Evolutionary conservation across 1,140 invertebrate species (phyloP), one percentile per base, ranked within the genome.

Genomic region (Saccostrea echinata): DNA sequence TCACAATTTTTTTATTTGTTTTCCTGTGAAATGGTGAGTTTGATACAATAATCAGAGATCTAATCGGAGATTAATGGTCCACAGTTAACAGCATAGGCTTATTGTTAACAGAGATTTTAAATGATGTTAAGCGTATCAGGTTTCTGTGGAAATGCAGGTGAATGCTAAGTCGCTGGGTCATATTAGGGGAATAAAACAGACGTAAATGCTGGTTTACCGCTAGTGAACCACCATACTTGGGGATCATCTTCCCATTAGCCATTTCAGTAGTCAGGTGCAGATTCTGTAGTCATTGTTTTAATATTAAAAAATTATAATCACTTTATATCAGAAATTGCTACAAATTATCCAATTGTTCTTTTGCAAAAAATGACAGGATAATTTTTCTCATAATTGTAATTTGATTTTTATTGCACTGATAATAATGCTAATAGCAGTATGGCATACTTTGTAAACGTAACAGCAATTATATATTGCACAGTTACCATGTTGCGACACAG

Each of bases 1-100:
- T 51, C 81, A 51, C 35, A 53, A 83, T 83, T 53, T 83, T 53
- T 82, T 33, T 35, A 16, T 82, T 82, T 82, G 35, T 83, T 51
- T n/a, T 51, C 27, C 43, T 52, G 52, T 83, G 81, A 83, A 76
- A 76, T 52, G 35, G 43, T 16, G 35, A 52, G 81, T 83, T 83
- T 83, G 52, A 52, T 52, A 51, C 52, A 51, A 51, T 80, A 83
- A 83, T 83, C 33, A 3, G 18, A 83, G 81, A 51, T 53, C 43
- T 83, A 83, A 83, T 83, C 81, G 35, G 81, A 51, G 24, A 83
- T 83, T 53, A 83, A 53, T 83, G 81, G 35, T 21, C n/a, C 35
- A 83, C 35, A 51, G 35, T 83, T 53, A 83, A 21, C 21, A 33
- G 52, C 12, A 52, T 83, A 16, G 33, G 68, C 6, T 76, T 30